Conservation (phyloP, 2,797 vertebrate species). For the Chloroceryle amazona region DNA sequence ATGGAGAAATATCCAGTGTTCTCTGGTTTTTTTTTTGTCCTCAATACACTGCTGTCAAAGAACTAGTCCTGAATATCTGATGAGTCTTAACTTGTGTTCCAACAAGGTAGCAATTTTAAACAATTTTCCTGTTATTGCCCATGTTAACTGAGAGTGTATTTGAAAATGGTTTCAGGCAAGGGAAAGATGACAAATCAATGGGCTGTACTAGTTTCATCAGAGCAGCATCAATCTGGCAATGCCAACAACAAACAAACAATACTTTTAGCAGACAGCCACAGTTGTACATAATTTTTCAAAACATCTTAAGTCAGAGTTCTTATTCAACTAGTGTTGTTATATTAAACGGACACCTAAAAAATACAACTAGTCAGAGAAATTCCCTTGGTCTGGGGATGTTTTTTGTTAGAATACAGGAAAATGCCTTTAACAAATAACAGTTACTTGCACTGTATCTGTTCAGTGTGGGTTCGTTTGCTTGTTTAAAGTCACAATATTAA, state of each 20-base stretch:
- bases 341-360: not conserved
- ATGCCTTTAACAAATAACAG: not conserved
- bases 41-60: not conserved
- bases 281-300: not conserved
- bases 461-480: not conserved
- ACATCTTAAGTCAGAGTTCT: not conserved
- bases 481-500: not conserved
- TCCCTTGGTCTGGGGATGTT: not conserved
- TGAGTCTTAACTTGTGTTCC: not conserved
- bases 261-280: not conserved
- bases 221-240: not conserved
- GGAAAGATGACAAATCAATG: no score
- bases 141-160: not conserved
- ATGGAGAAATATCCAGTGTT: rapidly evolving
- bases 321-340: not conserved
- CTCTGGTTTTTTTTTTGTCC: not conserved
- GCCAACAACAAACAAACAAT: not conserved
- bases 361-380: not conserved
- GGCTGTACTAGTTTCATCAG: not conserved
- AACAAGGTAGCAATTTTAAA: not conserved
- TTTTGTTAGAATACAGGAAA: not conserved
- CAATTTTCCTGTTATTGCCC: not conserved
- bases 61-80: not conserved
- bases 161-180: not conserved
- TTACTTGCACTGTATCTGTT: not conserved